phyloP scores from a whole-genome alignment of 2,113 vertebrate genomes.

The Corvus hawaiiensis region DNA sequence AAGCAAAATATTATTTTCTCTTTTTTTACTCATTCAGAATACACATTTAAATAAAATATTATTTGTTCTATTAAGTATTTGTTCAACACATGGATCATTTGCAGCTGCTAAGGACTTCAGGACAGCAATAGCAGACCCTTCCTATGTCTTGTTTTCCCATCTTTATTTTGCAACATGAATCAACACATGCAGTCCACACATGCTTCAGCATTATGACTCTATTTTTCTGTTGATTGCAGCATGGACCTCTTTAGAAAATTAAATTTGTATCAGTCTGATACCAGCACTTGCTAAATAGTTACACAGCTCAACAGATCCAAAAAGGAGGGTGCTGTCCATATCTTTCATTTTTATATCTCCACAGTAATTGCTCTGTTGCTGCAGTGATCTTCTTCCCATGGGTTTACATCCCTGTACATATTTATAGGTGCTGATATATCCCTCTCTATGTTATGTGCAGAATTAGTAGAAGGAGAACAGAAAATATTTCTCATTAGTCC shows the following conservation, averaged over 20 bases:
- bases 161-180: neutral
- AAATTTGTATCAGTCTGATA: neutral
- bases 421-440: neutral
- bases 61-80: neutral
- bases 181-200: neutral
- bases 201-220: neutral
- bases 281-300: neutral
- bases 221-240: neutral
- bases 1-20: neutral
- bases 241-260: neutral
- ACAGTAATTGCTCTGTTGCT: neutral
- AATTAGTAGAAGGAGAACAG: neutral
- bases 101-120: neutral
- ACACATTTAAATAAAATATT: neutral
- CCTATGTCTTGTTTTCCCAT: neutral
- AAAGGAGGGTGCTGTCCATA: neutral
- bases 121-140: neutral
- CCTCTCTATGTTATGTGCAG: neutral
- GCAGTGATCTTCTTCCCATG: neutral
- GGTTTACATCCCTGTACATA: neutral
- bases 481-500: neutral
- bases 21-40: neutral
- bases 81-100: neutral
- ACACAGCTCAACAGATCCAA: neutral
- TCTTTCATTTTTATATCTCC: neutral